Evolutionary conservation across 1,140 invertebrate genomes (phyloP).

Genomic region (Schlechtendalia chinensis): DNA sequence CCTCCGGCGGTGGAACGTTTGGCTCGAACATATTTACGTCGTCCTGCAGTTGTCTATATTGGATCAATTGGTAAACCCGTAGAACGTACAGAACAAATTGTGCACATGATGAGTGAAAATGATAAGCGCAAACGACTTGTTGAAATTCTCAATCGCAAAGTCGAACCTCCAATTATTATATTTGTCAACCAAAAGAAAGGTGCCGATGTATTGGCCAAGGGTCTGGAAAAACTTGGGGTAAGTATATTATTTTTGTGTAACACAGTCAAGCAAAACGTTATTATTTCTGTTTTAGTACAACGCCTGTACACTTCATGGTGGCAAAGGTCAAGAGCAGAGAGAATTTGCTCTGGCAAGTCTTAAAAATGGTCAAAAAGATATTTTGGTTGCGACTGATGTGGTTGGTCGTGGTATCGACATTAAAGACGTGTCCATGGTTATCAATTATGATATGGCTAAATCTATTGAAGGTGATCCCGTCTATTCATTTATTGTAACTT

Average conservation of each 20-base stretch:
- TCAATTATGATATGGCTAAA: conserved; percentile 99
- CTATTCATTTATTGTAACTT: no score
- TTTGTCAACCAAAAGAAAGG: conserved; percentile 99
- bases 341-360: conserved; percentile 96
- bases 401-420: conserved; percentile 99
- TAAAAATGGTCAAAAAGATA: conserved; percentile 93
- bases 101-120: conserved; percentile 90
- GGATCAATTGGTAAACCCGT: conserved; percentile 98
- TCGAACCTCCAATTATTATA: conserved; percentile 97
- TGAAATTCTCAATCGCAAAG: conserved; percentile 79
- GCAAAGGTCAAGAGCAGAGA: conserved; percentile 99
- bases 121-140: conserved; percentile 90
- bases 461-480: conserved; percentile 84
- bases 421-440: conserved; percentile 96
- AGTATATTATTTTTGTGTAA: conserved; percentile 54
- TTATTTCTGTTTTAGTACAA: conserved; percentile 68
- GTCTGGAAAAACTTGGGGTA: conserved; percentile 92
- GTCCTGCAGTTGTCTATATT: conserved; percentile 97
- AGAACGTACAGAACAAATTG: conserved; percentile 96
- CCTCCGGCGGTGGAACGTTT: conserved; percentile 94
- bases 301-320: conserved; percentile 95
- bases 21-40: conserved; percentile 88
- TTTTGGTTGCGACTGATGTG: conserved; percentile 99
- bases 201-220: conserved; percentile 95
- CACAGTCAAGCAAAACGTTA: background rate